Evolutionary conservation across 1,140 invertebrate genomes (phyloP).

Genomic region (Potamilus streckersoni): DNA sequence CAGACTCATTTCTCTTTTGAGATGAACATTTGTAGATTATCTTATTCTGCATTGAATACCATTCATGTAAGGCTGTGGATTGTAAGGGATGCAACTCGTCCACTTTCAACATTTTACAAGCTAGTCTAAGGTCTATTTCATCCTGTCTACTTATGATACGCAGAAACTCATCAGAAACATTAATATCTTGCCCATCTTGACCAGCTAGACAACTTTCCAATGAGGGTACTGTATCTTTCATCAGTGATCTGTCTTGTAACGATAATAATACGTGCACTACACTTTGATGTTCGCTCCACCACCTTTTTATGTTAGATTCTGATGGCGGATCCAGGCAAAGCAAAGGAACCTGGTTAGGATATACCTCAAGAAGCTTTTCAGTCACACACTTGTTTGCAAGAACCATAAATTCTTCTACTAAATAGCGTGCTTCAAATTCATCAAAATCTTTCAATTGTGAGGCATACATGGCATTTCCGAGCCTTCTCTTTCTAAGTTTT

Average conservation of each 20-base stretch:
- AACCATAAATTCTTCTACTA: background rate
- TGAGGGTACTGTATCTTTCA: background rate
- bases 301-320: constrained; percentile 8
- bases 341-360: constrained; percentile 10
- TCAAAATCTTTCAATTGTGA: constrained; percentile 41
- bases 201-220: background rate
- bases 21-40: constrained; percentile 20
- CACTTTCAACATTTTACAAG: constrained; percentile 10
- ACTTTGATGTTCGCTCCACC: constrained; percentile 6
- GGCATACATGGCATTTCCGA: constrained; percentile 25
- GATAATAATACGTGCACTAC: constrained; percentile 10
- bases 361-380: background rate
- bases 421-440: constrained; percentile 3
- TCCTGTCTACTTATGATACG: too few species aligned
- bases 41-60: constrained; percentile 29
- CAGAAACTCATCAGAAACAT: constrained; percentile 7
- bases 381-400: background rate
- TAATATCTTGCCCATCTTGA: constrained; percentile 13
- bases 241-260: constrained; percentile 16
- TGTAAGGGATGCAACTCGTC: constrained; percentile 29
- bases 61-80: constrained; percentile 23
- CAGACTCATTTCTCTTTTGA: background rate
- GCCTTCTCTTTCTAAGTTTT: constrained; percentile 31
- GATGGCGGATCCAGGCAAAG: constrained; percentile 22
- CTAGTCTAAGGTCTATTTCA: background rate